Evolutionary conservation across 2,888 invertebrate genomes (phyloP), one percentile per base, ranked within the genome.

Genomic region (Neocrepidodera transversa): DNA sequence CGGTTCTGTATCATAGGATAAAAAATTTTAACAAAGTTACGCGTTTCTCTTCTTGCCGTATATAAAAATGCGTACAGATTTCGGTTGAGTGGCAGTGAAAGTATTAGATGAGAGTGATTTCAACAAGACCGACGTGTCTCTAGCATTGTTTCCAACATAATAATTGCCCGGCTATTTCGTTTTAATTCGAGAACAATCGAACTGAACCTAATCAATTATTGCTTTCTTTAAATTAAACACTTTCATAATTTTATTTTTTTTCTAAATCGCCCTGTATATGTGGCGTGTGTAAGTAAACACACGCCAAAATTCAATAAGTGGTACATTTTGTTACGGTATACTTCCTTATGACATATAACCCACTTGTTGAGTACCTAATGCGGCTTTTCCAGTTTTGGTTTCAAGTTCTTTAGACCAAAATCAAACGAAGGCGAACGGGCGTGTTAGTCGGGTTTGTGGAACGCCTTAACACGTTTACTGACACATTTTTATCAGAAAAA

Each of bases 311-410:
- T 23, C 43, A 23, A 42, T 42, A 42, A 52, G 18, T 52, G 42
- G 49, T 30, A 47, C 54, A 61, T 62, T 62, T 66, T 64, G 53
- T 71, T 69, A 69, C 71, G 71, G 69, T 68, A 68, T 36, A 59
- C 70, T 71, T 71, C 68, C 71, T 69, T 67, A 59, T n/a, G n/a
- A n/a, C n/a, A n/a, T n/a, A n/a, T 71, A 68, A 71, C 71, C 69
- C 58, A 70, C 68, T 69, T 69, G 28, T 20, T 23, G 14, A 30
- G 42, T 42, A 42, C 67, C 66, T 54, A 64, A 65, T 63, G 66
- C 54, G 63, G 59, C 68, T 58, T 63, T 68, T 68, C 66, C 64
- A 62, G 68, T 67, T 67, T 63, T 30, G 30, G 40, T 52, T 52
- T 52, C 28, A 56, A 20, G 23, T 43, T 57, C 48, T 57, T 56